Conservation (phyloP, 2,113 vertebrate species). For the Pionites leucogaster region DNA sequence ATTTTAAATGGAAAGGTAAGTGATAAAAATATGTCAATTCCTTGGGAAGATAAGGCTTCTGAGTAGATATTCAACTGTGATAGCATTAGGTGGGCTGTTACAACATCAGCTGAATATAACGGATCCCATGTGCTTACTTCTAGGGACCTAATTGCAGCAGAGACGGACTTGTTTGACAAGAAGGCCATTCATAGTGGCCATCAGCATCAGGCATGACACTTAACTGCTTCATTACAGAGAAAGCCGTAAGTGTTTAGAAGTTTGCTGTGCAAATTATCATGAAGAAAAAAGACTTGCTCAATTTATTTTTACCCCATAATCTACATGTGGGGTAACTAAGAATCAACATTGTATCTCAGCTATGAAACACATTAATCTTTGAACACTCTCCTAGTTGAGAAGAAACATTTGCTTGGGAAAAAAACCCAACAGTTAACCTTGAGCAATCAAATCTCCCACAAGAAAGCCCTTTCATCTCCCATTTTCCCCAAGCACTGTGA, state of each 20-base stretch:
- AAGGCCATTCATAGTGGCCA: not conserved
- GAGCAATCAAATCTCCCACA: not conserved
- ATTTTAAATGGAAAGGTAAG: not conserved
- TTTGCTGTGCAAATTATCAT: not conserved
- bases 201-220: not conserved
- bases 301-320: not conserved
- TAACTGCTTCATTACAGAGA: not conserved
- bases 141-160: not conserved
- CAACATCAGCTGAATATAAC: not conserved
- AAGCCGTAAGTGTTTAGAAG: not conserved
- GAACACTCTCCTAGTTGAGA: not conserved
- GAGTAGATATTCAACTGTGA: not conserved
- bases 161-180: not conserved
- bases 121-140: not conserved
- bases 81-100: not conserved
- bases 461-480: slow-evolving; percentile 41
- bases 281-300: not conserved
- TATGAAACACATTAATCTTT: not conserved
- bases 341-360: not conserved
- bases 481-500: not conserved
- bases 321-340: not conserved
- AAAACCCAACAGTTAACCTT: not conserved
- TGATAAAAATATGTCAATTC: not conserved
- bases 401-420: not conserved
- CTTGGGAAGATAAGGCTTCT: not conserved